These are phyloP conservation scores for Mormyrus hasselquistii DNA, from an alignment of 2,797 vertebrate genomes.

Conservation along the genomic window DNA sequence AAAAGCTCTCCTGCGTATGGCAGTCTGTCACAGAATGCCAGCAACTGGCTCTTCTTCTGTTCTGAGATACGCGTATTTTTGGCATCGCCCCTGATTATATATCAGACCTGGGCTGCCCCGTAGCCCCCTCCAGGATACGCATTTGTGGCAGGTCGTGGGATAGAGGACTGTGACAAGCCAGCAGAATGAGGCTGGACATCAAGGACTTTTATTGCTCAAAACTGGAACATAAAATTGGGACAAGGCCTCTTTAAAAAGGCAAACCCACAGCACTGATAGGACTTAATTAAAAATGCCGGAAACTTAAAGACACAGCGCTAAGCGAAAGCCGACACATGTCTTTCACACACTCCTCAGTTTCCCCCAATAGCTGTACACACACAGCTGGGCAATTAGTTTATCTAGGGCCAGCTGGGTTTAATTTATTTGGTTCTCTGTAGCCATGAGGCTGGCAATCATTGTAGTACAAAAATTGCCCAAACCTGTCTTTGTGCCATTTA, in stretches of 20 bases:
- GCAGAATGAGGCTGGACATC: background rate
- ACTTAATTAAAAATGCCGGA: background rate
- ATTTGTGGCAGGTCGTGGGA: background rate
- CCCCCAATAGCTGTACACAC: background rate
- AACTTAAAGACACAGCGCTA: background rate
- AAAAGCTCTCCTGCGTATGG: background rate
- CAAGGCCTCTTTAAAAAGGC: background rate
- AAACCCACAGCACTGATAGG: background rate
- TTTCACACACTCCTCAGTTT: background rate
- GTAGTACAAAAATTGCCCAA: background rate
- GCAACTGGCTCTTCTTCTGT: background rate
- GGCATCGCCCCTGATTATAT: background rate
- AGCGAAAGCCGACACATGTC: background rate
- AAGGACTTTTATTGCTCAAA: background rate
- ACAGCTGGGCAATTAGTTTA: background rate
- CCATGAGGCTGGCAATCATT: background rate
- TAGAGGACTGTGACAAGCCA: background rate
- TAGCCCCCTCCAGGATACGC: background rate
- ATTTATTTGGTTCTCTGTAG: background rate
- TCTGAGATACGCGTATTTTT: background rate
- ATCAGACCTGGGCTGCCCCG: background rate
- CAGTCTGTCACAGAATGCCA: background rate
- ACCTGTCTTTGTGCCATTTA: background rate
- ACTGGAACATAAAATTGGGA: slow-evolving; percentile 4
- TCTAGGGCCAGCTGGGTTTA: background rate